Base-by-base conservation (phyloP, 2,888 invertebrate genomes). In the Tillus elongatus region DNA sequence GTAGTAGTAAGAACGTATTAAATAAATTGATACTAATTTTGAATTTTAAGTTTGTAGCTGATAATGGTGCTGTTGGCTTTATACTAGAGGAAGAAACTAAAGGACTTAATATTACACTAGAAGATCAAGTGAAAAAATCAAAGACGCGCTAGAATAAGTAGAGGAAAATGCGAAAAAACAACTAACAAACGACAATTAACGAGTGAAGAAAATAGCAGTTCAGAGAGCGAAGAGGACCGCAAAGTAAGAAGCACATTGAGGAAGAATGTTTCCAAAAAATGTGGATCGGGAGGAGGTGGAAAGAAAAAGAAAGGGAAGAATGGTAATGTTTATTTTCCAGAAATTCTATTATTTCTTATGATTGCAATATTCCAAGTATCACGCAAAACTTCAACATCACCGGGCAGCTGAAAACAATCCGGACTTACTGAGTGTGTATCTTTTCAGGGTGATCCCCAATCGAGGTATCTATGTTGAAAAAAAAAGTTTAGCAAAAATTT, bases 1-100 rank as follows among this genome's bases (percentile, higher is more conserved):
- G 24, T 19, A 19, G 24, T 19, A n/a, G 24, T 19, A n/a, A 19
- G 24, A 19, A 19, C 24, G n/a, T 19, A 19, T 19, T 19, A n/a
- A 19, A 19, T 8, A 19, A n/a, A 8, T 19, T 19, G 24, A 19
- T 19, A 19, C 6, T 8, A 19, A 19, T 8, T 8, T 19, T 6
- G 6, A 19, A 19, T 19, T 19, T n/a, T 19, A 19, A 8, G n/a
- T 19, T 19, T 19, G 24, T n/a, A 19, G 24, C 24, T 19, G 24
- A 19, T 19, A n/a, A 8, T 19, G 24, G n/a, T 6, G 24, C 6
- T n/a, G 24, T n/a, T 19, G 24, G n/a, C n/a, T 19, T 19, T 8
- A n/a, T n/a, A n/a, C n/a, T n/a, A n/a, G n/a, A 19, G n/a, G n/a
- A 19, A 19, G n/a, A 19, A 19, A 19, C 24, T 19, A n/a, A 19